phyloP scores from a whole-genome alignment of 2,113 vertebrate species.

The Nesogale talazaci region DNA sequence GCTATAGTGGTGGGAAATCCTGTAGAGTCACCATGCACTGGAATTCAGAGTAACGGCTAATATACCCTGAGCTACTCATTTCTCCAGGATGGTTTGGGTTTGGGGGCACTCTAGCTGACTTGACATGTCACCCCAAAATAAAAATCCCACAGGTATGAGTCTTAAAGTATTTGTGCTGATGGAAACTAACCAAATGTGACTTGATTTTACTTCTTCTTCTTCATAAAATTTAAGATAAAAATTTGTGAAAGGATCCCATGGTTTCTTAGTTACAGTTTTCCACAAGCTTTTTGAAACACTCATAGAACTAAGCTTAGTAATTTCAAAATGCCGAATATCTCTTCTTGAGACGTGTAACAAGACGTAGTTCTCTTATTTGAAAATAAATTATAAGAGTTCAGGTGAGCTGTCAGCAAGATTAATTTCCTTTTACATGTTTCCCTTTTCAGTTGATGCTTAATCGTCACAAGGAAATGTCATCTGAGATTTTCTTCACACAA shows the following conservation, averaged over 20 bases:
- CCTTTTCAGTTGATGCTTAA: neutral
- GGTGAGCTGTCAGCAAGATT: neutral
- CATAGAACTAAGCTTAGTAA: neutral
- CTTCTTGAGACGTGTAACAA: neutral
- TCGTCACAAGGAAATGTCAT: neutral
- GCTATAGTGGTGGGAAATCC: neutral
- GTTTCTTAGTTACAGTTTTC: too few species aligned
- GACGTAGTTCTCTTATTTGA: neutral
- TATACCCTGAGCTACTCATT: neutral
- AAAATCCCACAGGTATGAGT: neutral
- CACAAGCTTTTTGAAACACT: too few species aligned
- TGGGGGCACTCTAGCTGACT: neutral
- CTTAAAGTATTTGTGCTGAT: neutral
- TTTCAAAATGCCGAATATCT: neutral
- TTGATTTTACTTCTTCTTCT: neutral
- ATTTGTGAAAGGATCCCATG: too few species aligned
- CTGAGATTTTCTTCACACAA: neutral
- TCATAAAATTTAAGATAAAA: conserved; percentile 9
- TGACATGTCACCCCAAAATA: neutral
- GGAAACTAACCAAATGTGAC: neutral
- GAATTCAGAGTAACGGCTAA: neutral
- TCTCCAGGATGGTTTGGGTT: neutral
- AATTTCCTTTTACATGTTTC: neutral
- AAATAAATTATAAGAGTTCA: neutral
- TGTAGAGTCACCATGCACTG: neutral